phyloP scores from a whole-genome alignment of 2,113 vertebrate species.

The Pelmatolapia mariae region DNA sequence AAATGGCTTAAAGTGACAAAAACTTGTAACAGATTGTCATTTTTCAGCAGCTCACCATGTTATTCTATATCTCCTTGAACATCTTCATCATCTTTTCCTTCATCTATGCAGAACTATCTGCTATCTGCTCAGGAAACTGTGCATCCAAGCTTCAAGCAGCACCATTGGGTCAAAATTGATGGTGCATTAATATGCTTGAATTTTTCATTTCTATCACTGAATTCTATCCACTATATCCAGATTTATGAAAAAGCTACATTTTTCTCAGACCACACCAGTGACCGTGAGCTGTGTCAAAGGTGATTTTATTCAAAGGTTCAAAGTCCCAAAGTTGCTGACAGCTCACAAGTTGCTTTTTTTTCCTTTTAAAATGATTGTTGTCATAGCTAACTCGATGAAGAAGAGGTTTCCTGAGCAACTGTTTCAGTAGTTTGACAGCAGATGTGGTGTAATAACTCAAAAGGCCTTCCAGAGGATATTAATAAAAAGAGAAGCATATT shows the following conservation, averaged over 20 bases:
- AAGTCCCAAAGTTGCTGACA: too few relatives aligned
- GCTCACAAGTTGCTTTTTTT: too few relatives aligned
- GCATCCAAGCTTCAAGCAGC: not conserved
- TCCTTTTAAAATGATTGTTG: too few relatives aligned
- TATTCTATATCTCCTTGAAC: not conserved
- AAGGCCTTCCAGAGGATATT: not conserved
- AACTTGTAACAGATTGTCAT: rapidly evolving
- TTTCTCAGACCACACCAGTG: not conserved
- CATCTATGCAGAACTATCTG: not conserved
- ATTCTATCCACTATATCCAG: rapidly evolving
- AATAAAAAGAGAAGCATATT: not conserved
- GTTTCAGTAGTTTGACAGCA: not conserved
- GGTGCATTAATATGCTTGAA: not conserved
- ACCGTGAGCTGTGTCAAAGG: too few relatives aligned
- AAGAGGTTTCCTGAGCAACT: not conserved
- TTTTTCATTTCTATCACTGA: rapidly evolving
- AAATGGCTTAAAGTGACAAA: not conserved
- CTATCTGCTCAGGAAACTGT: not conserved
- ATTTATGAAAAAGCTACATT: rapidly evolving
- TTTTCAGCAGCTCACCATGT: rapidly evolving
- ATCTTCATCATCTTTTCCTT: rapidly evolving
- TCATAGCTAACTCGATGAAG: too few relatives aligned
- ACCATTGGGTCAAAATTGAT: rapidly evolving
- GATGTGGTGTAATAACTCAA: not conserved
- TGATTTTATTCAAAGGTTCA: too few relatives aligned